Conservation (phyloP, 2,113 vertebrate species). For the Gadus chalcogrammus region DNA sequence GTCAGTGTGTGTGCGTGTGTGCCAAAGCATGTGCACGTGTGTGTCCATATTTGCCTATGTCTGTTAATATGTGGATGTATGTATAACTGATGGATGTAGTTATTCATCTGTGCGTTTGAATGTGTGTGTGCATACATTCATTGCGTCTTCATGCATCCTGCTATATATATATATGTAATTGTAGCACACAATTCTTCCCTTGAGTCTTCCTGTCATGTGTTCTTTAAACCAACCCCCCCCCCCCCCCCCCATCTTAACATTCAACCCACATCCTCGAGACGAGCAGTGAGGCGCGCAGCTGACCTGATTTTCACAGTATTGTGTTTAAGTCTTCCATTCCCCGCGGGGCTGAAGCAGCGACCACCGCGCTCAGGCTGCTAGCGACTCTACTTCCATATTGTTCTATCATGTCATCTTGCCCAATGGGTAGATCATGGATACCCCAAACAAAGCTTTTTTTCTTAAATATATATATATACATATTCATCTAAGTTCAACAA, state of each 20-base stretch:
- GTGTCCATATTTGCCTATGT: not conserved
- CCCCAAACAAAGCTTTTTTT: no score
- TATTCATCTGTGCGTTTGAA: not conserved
- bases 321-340: no score
- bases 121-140: not conserved
- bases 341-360: no score
- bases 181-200: conserved; percentile 4
- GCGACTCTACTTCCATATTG: no score
- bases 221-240: not conserved
- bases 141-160: no score
- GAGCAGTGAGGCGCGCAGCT: not conserved
- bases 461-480: no score
- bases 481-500: no score
- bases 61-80: conserved; percentile 1
- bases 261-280: not conserved
- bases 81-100: not conserved
- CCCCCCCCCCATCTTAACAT: not conserved
- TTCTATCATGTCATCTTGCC: no score
- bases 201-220: not conserved
- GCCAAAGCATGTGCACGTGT: not conserved
- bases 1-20: no score
- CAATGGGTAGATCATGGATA: no score
- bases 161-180: no score
- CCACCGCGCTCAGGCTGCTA: no score
- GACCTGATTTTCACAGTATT: not conserved